Conservation (phyloP, 2,888 invertebrate genomes). For the Tenthredo mesomela region DNA sequence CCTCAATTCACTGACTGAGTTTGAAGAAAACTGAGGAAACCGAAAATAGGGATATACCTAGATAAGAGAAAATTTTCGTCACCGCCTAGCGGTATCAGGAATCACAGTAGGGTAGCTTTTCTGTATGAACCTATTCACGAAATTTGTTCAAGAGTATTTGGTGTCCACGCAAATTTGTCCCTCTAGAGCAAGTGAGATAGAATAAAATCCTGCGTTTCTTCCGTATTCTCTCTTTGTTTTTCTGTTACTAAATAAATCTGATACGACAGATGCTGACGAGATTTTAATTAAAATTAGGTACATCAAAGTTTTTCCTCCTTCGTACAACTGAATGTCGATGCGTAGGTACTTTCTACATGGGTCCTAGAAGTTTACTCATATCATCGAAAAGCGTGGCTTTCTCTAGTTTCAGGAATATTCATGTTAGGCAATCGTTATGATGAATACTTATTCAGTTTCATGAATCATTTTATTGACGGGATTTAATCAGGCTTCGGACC, state of each 20-base stretch:
- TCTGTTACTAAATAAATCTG: neutral
- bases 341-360: neutral
- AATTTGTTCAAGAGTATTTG: conserved; percentile 12
- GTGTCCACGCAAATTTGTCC: neutral
- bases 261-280: neutral
- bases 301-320: neutral
- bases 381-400: neutral
- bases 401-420: neutral
- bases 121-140: conserved; percentile 21
- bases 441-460: neutral
- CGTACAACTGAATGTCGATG: neutral
- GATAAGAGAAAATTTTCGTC: neutral
- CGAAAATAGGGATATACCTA: neutral
- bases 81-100: neutral
- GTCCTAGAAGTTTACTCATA: neutral
- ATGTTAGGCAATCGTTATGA: neutral
- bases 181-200: neutral
- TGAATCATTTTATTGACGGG: neutral
- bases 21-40: neutral
- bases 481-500: neutral
- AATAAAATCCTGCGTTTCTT: neutral
- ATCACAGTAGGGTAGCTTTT: conserved; percentile 24
- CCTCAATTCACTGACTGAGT: neutral
- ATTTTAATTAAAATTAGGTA: neutral
- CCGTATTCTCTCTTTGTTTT: neutral